phyloP scores from a whole-genome alignment of 2,888 invertebrate genomes.

The Pasiphila rectangulata region DNA sequence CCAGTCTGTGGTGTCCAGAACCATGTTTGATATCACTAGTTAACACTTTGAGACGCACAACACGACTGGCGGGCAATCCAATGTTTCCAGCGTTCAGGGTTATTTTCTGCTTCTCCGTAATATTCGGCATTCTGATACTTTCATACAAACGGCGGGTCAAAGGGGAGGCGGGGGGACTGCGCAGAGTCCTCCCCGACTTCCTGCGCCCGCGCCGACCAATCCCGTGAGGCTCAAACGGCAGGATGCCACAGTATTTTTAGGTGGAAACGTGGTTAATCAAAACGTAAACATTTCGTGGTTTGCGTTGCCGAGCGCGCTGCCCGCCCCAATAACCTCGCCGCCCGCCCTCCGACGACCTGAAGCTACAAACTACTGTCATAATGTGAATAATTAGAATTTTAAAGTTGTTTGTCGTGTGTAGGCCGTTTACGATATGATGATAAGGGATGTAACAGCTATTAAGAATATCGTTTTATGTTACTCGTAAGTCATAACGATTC shows the following conservation, averaged over 20 bases:
- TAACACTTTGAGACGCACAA: constrained; percentile 80
- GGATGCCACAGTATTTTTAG: constrained; percentile 78
- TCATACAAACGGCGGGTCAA: constrained; percentile 52
- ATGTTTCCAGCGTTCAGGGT: constrained; percentile 77
- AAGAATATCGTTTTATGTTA: constrained; percentile 26
- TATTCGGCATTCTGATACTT: constrained; percentile 67
- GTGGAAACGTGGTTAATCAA: constrained; percentile 75
- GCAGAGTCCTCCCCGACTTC: constrained; percentile 65
- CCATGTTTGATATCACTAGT: constrained; percentile 78
- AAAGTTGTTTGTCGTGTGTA: constrained; percentile 49
- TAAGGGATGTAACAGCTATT: constrained; percentile 34
- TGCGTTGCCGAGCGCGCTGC: constrained; percentile 52
- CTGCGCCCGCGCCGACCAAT: constrained; percentile 71
- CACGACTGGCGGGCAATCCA: constrained; percentile 72
- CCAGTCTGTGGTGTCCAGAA: constrained; percentile 78
- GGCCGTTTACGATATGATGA: constrained; percentile 46
- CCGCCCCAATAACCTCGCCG: constrained; percentile 46
- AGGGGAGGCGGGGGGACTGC: constrained; percentile 46
- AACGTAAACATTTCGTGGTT: constrained; percentile 74
- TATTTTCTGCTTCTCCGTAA: constrained; percentile 75
- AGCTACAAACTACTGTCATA: constrained; percentile 46
- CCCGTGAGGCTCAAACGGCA: constrained; percentile 75
- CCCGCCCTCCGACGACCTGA: constrained; percentile 27
- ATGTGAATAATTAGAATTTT: constrained; percentile 54
- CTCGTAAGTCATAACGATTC: constrained; percentile 23